phyloP scores from a whole-genome alignment of 2,888 invertebrate species.

The Candidula unifasciata region DNA sequence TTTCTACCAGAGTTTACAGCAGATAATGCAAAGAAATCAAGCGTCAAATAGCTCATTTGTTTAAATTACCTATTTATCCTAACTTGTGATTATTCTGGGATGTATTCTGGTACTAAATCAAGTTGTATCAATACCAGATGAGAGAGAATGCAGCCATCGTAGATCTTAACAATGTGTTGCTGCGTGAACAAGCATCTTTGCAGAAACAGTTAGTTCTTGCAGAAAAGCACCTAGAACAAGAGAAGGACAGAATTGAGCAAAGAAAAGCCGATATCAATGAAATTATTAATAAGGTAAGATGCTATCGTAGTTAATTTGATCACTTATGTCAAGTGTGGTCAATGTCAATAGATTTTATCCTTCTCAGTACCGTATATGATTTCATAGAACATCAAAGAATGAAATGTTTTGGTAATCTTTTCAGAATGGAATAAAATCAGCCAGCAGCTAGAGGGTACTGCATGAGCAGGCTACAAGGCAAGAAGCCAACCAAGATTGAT shows the following conservation, averaged over 20 bases:
- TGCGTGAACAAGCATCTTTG: slow-evolving; percentile 63
- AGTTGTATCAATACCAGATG: slow-evolving; percentile 59
- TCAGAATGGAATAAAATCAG: too few relatives aligned
- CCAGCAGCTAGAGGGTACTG: too few relatives aligned
- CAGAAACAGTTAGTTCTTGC: slow-evolving; percentile 64
- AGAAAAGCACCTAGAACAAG: slow-evolving; percentile 61
- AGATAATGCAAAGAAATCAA: too few relatives aligned
- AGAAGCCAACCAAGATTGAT: too few relatives aligned
- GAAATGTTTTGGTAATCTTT: not conserved
- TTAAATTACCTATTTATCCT: not conserved
- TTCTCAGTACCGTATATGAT: too few relatives aligned
- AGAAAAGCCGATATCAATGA: slow-evolving; percentile 63
- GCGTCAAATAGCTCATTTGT: not conserved
- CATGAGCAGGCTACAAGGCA: too few relatives aligned
- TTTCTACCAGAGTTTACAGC: too few relatives aligned
- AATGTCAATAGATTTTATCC: too few relatives aligned
- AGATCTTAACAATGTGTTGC: slow-evolving; percentile 66
- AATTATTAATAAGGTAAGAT: slow-evolving; percentile 66
- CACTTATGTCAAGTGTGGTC: too few relatives aligned
- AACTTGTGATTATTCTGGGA: not conserved
- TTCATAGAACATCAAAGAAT: too few relatives aligned
- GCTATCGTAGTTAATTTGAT: not conserved
- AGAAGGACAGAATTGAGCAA: slow-evolving; percentile 61
- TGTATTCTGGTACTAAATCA: not conserved
- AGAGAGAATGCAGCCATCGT: slow-evolving; percentile 66